Evolutionary conservation across 2,888 invertebrate genomes (phyloP).

Genomic region (Zaprionus bogoriensis): DNA sequence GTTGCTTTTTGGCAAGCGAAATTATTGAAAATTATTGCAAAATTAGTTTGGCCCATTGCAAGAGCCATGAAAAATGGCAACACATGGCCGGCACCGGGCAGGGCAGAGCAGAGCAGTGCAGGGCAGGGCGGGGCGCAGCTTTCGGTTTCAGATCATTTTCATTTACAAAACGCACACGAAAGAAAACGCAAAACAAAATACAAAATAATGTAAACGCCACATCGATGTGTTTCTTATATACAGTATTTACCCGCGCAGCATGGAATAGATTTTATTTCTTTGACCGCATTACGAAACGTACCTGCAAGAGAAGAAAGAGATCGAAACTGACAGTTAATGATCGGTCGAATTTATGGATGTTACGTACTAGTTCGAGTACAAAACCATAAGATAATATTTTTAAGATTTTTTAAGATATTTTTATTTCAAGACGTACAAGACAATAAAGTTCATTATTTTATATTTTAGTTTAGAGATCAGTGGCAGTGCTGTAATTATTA

Average conservation of each 20-base stretch:
- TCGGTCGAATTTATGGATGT: neutral
- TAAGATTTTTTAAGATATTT: too few relatives aligned
- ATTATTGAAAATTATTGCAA: constrained; percentile 55
- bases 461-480: too few relatives aligned
- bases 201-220: neutral
- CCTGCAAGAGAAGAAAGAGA: constrained; percentile 42
- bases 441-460: too few relatives aligned
- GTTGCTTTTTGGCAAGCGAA: constrained; percentile 43
- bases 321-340: constrained; percentile 12
- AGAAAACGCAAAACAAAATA: constrained; percentile 11
- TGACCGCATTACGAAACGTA: constrained; percentile 53
- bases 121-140: constrained; percentile 9
- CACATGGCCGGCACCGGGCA: constrained; percentile 35
- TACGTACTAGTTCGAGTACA: too few relatives aligned
- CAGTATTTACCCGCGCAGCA: constrained; percentile 47
- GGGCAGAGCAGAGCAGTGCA: neutral
- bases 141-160: constrained; percentile 42
- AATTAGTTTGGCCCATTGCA: constrained; percentile 54
- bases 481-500: too few relatives aligned
- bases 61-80: constrained; percentile 51
- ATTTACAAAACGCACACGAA: constrained; percentile 12
- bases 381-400: too few relatives aligned
- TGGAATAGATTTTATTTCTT: constrained; percentile 35
- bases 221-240: neutral
- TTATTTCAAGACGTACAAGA: too few relatives aligned